Percentiles rank a stretch among this genome's conserved stretches.
Evolutionary conservation across 2,113 vertebrate genomes (phyloP).

Genomic region (Lutjanus erythropterus): DNA sequence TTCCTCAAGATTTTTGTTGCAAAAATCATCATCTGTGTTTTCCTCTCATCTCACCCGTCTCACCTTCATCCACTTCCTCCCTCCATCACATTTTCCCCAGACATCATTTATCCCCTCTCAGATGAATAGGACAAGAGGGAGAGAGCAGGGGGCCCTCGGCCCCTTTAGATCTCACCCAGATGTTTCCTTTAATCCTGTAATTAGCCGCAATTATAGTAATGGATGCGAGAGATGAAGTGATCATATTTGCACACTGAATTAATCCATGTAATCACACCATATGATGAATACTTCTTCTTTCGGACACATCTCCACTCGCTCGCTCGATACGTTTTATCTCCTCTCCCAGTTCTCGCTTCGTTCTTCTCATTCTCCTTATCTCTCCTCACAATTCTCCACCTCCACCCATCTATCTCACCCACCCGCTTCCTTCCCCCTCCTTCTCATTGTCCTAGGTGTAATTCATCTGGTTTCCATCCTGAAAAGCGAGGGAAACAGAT

Average conservation of each 20-base stretch:
- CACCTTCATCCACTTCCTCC: slow-evolving; percentile 6
- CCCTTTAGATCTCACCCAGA: slow-evolving; percentile 69
- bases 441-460: slow-evolving; percentile 63
- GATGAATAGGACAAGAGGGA: slow-evolving; percentile 37
- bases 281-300: not conserved
- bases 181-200: slow-evolving; percentile 77
- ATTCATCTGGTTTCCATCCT: slow-evolving; percentile 71
- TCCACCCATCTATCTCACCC: not conserved
- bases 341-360: slow-evolving; percentile 11
- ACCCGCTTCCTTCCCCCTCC: not conserved
- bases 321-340: slow-evolving; percentile 24
- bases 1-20: not conserved
- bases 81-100: slow-evolving; percentile 12
- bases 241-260: slow-evolving; percentile 72
- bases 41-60: not conserved
- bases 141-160: not conserved
- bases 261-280: slow-evolving; percentile 41
- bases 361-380: slow-evolving; percentile 51
- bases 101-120: slow-evolving; percentile 19
- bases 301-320: not conserved
- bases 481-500: slow-evolving; percentile 51
- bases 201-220: slow-evolving; percentile 74
- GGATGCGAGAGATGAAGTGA: slow-evolving; percentile 60
- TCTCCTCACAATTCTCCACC: slow-evolving; percentile 32
- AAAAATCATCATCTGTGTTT: not conserved